phyloP scores from a whole-genome alignment of 2,888 invertebrate species.

The Galerucella nymphaeae region DNA sequence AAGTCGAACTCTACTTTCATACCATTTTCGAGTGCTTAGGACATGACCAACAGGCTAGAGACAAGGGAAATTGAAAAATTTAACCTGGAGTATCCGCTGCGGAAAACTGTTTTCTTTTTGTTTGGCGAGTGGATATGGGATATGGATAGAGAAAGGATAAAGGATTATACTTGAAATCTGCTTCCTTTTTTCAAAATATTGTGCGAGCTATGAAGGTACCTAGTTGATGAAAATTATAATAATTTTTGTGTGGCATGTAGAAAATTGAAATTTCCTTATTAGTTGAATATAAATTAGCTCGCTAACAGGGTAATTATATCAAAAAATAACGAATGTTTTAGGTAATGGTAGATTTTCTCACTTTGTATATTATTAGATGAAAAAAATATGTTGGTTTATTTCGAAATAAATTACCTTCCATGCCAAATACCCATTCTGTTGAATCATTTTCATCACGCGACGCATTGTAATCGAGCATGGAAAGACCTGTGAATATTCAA shows the following conservation, averaged over 20 bases:
- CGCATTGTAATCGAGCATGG: not conserved
- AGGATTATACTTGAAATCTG: too few relatives aligned
- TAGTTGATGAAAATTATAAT: not conserved
- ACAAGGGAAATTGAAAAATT: too few relatives aligned
- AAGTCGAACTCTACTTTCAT: too few relatives aligned
- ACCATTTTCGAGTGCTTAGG: too few relatives aligned
- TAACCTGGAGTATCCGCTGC: too few relatives aligned
- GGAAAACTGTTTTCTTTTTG: too few relatives aligned
- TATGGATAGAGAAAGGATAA: too few relatives aligned
- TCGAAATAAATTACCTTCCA: slow-evolving; percentile 39
- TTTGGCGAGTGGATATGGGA: too few relatives aligned
- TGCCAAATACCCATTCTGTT: slow-evolving; percentile 39
- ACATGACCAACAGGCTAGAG: too few relatives aligned
- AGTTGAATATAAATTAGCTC: slow-evolving; percentile 1
- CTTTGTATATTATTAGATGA: slow-evolving; percentile 33
- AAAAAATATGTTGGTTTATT: slow-evolving; percentile 33
- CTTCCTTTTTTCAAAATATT: too few relatives aligned
- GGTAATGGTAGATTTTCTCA: slow-evolving; percentile 32
- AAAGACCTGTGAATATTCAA: not conserved
- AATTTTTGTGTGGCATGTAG: not conserved
- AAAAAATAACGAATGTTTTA: slow-evolving; percentile 21
- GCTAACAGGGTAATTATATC: slow-evolving; percentile 22
- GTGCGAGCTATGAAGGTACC: not conserved
- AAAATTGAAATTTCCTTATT: not conserved
- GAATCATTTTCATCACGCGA: slow-evolving; percentile 31